Evolutionary conservation across 2,797 vertebrate species (phyloP), one percentile per base, ranked within the genome.

Genomic region (Bovichtus variegatus): DNA sequence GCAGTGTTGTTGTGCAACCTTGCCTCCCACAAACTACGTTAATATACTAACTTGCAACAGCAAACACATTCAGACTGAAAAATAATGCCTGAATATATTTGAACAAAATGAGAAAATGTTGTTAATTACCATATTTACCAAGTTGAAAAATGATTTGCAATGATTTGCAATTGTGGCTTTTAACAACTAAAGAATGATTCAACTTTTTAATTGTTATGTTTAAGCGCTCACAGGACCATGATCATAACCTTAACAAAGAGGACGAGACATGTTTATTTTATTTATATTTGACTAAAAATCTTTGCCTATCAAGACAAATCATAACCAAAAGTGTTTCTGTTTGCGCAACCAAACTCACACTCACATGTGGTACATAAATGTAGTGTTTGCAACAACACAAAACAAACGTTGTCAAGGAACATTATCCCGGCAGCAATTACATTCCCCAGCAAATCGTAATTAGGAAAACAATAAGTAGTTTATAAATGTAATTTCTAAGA

Each of bases 11-110:
- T 44, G 27, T 27, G 27, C 27, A 27, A 27, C 5, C n/a, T n/a
- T 27, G 15, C 64, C 19, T 23, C 31, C 15, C 38, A 25, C 16
- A 57, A 18, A 54, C 46, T 16, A 1, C 1, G 12, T 68, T 55
- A 16, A 66, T 51, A 27, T 13, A 23, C 38, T 31, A 31, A 54
- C 41, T n/a, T 47, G 18, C 21, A 60, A 27, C 18, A 6, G 51
- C 51, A 41, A 58, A 58, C 44, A 50, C 15, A 34, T 34, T 71
- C 16, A 44, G 11, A 40, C 9, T 63, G 70, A 62, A 47, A 47
- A 21, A 46, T n/a, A 29, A 16, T 57, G 53, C 25, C 53, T 34
- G 18, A 49, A 29, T 40, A 41, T 4, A 10, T 59, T 66, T 50
- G 18, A 29, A 49, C 38, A 54, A 51, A 53, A 61, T 31, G 43